These are phyloP conservation scores for Drosophila chauvacae DNA, from an alignment of 1,140 invertebrate species.

Conservation along the genomic window DNA sequence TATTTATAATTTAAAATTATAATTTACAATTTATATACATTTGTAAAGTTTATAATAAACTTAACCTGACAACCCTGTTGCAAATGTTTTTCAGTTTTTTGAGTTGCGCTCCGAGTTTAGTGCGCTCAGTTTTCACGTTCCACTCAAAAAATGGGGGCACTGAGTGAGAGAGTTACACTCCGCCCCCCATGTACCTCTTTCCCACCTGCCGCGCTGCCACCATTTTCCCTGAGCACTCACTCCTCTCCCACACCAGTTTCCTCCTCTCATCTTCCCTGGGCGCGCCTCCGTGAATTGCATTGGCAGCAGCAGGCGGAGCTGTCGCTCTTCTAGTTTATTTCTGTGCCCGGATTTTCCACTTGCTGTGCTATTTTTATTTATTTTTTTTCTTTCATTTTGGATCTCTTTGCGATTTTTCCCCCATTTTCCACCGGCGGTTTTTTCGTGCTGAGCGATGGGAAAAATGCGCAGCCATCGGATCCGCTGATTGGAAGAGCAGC, in stretches of 20 bases:
- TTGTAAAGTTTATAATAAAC: background rate
- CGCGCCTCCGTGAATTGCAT: slow-evolving; percentile 36
- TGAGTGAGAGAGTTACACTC: background rate
- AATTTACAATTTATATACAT: background rate
- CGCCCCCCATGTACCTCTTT: background rate
- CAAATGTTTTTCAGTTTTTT: background rate
- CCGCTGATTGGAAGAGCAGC: slow-evolving; percentile 77
- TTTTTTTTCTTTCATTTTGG: slow-evolving; percentile 34
- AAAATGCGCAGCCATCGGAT: slow-evolving; percentile 73
- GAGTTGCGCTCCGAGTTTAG: slow-evolving; percentile 13
- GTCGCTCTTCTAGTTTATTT: slow-evolving; percentile 79
- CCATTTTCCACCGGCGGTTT: slow-evolving; percentile 21
- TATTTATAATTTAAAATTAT: background rate
- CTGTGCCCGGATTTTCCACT: slow-evolving; percentile 47
- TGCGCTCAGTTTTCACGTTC: slow-evolving; percentile 23
- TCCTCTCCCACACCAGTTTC: background rate
- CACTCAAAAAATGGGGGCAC: slow-evolving; percentile 42
- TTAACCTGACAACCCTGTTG: slow-evolving; percentile 41
- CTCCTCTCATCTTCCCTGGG: slow-evolving; percentile 8
- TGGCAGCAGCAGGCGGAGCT: slow-evolving; percentile 65
- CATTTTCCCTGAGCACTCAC: background rate
- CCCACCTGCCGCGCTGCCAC: background rate
- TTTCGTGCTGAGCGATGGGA: slow-evolving; percentile 49
- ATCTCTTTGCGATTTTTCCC: slow-evolving; percentile 29
- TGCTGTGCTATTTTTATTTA: slow-evolving; percentile 2